Evolutionary conservation across 2,113 vertebrate species (phyloP), one percentile per base, ranked within the genome.

Genomic region (Ceyx cyanopectus): DNA sequence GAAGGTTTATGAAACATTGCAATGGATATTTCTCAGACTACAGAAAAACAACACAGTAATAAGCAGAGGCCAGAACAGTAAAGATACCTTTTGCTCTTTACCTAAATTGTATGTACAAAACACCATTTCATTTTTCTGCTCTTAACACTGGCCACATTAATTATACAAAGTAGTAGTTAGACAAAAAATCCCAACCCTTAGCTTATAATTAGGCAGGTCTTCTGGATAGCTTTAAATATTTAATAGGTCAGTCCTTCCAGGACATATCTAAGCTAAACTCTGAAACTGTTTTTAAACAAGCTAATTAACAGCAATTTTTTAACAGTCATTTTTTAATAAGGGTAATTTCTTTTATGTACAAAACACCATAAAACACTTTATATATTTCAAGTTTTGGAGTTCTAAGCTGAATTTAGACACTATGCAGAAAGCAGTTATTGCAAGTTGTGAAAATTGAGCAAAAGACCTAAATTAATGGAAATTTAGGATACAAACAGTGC

Each of bases 1-100:
- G 93, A 97, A 85, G 41, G 27, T 74, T 95, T 57, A 94, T 74
- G 77, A 93, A 96, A 87, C 27, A 91, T 13, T 56, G 70, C 70
- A 90, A 60, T 48, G 26, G n/a, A 23, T 56, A 92, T 81, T 27
- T 50, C 56, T 53, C 61, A 75, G 37, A 76, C 68, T 81, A 61
- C 78, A 89, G 41, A 41, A 83, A 75, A 87, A 29, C 7, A 81
- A 62, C 43, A 51, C 2, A 6, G 61, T 46, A 76, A 90, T 67
- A 86, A 73, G 65, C 70, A 87, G 56, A 83, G 77, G n/a, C 45
- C 56, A 95, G 23, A 94, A 66, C 16, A 84, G 62, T 61, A 79
- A 77, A 61, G 45, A 90, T 61, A 63, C 53, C 32, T 88, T 72
- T 50, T 70, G 63, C 53, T 88, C 68, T 75, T 60, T 37, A 87